phyloP scores from a whole-genome alignment of 2,888 invertebrate species.

The Ochropacha duplaris region DNA sequence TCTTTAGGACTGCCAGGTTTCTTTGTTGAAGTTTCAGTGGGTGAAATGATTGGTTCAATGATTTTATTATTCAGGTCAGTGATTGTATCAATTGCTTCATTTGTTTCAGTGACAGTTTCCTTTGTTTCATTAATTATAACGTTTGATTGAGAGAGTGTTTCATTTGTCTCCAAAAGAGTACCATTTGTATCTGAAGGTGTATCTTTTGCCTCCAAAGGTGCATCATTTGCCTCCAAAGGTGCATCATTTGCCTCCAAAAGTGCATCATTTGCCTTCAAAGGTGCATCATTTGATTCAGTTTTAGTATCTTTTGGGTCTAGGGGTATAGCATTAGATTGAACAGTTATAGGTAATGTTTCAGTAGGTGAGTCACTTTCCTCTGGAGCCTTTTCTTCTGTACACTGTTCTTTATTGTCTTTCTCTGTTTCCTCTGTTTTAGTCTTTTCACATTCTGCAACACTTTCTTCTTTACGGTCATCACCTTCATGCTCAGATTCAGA shows the following conservation, averaged over 20 bases:
- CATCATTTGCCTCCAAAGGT: not conserved
- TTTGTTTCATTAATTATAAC: conserved; percentile 6
- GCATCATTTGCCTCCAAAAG: not conserved
- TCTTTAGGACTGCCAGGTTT: not conserved
- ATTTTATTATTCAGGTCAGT: conserved; percentile 22
- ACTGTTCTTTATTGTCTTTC: conserved; percentile 9
- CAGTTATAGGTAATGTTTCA: not conserved
- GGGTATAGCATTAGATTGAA: not conserved
- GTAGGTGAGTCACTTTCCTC: not conserved
- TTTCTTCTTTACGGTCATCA: conserved; percentile 36
- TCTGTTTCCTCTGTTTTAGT: conserved; percentile 10
- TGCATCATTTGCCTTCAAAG: not conserved
- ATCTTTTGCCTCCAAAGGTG: not conserved
- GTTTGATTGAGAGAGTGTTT: not conserved
- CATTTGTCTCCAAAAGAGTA: not conserved
- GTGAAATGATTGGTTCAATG: not conserved
- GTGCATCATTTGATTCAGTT: not conserved
- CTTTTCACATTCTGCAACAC: conserved; percentile 15
- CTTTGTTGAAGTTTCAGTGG: not conserved
- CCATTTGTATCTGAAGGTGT: not conserved
- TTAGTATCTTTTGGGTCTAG: not conserved
- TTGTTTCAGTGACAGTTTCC: conserved; percentile 2
- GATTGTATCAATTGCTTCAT: conserved; percentile 12
- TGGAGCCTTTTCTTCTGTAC: conserved; percentile 15
- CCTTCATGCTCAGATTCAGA: conserved; percentile 71